A percentile compares a stretch with the other conserved stretches of the same genome.
Evolutionary conservation across 1,140 invertebrate species (phyloP).

Genomic region (Halictus rubicundus): DNA sequence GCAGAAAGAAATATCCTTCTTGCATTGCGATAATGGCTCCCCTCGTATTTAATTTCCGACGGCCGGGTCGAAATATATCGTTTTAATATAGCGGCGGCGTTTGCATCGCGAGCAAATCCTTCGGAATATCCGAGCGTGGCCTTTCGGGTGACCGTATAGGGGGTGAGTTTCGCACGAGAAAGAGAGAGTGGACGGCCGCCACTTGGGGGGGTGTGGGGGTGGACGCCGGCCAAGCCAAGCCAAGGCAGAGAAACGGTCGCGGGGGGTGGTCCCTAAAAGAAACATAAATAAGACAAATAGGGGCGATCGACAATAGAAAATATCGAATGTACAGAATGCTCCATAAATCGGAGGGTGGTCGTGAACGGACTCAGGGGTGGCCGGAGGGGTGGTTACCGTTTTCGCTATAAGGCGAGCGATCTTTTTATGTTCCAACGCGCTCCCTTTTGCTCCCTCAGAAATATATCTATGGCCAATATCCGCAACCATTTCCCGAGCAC

Average conservation of each 20-base stretch:
- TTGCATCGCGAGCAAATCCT: constrained; percentile 69
- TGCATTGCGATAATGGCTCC: background rate
- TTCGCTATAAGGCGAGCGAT: constrained; percentile 72
- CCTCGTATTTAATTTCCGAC: constrained; percentile 31
- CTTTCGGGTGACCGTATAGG: constrained; percentile 38
- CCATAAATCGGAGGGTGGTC: constrained; percentile 77
- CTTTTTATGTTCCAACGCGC: constrained; percentile 79
- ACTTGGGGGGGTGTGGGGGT: constrained; percentile 48
- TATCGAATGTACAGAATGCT: constrained; percentile 79
- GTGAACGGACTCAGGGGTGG: constrained; percentile 32
- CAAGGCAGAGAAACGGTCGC: constrained; percentile 42
- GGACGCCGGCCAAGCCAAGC: constrained; percentile 72
- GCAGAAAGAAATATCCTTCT: background rate
- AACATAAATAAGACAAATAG: constrained; percentile 81
- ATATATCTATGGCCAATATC: constrained; percentile 76
- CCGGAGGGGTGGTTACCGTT: constrained; percentile 52
- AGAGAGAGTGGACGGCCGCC: constrained; percentile 6
- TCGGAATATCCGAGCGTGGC: constrained; percentile 60
- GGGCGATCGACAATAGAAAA: constrained; percentile 80
- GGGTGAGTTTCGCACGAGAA: constrained; percentile 67
- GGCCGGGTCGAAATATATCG: constrained; percentile 64
- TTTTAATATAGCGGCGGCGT: constrained; percentile 70
- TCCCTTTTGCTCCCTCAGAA: constrained; percentile 71
- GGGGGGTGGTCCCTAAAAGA: constrained; percentile 75
- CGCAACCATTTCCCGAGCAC: constrained; percentile 73